phyloP scores from a whole-genome alignment of 1,140 invertebrate species.

The Bilobella aurantiaca region DNA sequence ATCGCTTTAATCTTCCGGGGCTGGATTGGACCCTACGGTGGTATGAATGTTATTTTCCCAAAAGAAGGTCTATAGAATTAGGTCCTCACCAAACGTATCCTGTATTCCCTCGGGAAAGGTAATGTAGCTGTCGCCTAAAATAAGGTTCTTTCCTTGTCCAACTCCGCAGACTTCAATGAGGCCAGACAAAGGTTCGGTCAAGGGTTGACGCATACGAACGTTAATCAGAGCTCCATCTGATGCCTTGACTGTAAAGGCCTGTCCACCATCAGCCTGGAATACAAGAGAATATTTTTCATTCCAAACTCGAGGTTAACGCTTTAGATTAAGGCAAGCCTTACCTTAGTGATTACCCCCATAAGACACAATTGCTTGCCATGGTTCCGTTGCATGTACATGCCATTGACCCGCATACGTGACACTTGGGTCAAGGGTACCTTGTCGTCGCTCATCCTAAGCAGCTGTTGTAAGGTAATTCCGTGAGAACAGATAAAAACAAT shows the following conservation, averaged over 20 bases:
- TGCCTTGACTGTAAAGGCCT: slow-evolving; percentile 34
- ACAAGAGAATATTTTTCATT: neutral
- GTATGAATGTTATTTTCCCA: too few relatives aligned
- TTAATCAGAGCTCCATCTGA: slow-evolving; percentile 32
- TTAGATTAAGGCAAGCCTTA: neutral
- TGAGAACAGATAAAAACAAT: too few relatives aligned
- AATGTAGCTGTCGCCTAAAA: slow-evolving; percentile 35
- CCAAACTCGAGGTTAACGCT: neutral
- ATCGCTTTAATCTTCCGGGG: too few relatives aligned
- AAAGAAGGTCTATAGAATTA: too few relatives aligned
- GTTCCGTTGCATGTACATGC: slow-evolving; percentile 12
- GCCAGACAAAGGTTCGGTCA: slow-evolving; percentile 34
- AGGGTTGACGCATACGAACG: slow-evolving; percentile 29
- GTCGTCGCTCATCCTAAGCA: neutral
- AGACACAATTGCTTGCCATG: slow-evolving; percentile 26
- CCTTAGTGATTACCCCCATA: slow-evolving; percentile 21
- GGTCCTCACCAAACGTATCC: slow-evolving; percentile 33
- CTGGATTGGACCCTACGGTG: too few relatives aligned
- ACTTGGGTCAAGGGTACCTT: neutral
- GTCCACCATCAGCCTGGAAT: slow-evolving; percentile 34
- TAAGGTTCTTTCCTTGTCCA: slow-evolving; percentile 34
- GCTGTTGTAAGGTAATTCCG: too few relatives aligned
- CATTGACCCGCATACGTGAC: slow-evolving; percentile 21
- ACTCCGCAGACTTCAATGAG: slow-evolving; percentile 37
- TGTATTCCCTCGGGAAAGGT: slow-evolving; percentile 30